phyloP scores from a whole-genome alignment of 2,888 invertebrate genomes.

The Ectemnius lituratus region DNA sequence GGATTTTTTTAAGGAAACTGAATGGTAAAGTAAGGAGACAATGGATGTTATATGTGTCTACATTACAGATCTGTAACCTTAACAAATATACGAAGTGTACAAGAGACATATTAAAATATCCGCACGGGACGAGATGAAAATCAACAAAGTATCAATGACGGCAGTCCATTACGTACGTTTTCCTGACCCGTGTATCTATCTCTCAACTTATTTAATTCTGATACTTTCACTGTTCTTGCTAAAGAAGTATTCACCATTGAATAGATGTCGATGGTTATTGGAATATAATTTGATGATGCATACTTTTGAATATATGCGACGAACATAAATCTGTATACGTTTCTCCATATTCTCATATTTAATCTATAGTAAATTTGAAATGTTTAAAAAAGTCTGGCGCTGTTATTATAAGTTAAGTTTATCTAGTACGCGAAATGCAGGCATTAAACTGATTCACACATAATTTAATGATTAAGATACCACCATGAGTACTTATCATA shows the following conservation, averaged over 20 bases:
- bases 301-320: conserved; percentile 47
- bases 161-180: conserved; percentile 69
- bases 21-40: conserved; percentile 22
- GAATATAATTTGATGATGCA: conserved; percentile 43
- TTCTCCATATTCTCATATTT: conserved; percentile 49
- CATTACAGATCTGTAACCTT: conserved; percentile 70
- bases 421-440: conserved; percentile 23
- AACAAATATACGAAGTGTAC: conserved; percentile 57
- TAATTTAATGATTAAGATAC: conserved; percentile 39
- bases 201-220: conserved; percentile 53
- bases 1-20: neutral
- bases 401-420: conserved; percentile 40
- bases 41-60: conserved; percentile 15
- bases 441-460: conserved; percentile 25
- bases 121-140: conserved; percentile 41
- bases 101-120: conserved; percentile 56
- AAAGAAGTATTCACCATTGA: conserved; percentile 46
- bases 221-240: conserved; percentile 42
- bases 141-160: conserved; percentile 47
- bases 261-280: conserved; percentile 35
- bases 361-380: conserved; percentile 44
- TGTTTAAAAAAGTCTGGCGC: conserved; percentile 45
- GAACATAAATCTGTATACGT: conserved; percentile 47
- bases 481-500: conserved; percentile 28
- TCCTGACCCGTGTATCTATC: conserved; percentile 66